Base-by-base conservation (phyloP, 2,888 invertebrate species). In the Athetis lepigone region DNA sequence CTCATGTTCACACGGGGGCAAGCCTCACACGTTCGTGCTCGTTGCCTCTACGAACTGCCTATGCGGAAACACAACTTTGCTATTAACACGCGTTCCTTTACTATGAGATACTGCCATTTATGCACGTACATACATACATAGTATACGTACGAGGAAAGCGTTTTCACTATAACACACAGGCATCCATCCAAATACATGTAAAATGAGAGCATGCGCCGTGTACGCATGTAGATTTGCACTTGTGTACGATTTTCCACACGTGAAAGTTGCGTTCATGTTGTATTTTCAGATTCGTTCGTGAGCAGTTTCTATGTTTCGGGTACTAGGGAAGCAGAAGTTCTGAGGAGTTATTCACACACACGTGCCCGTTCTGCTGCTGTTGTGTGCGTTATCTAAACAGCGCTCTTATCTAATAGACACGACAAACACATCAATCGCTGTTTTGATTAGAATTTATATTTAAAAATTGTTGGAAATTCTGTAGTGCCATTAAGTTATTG, bases 31-130 rank as follows among this genome's bases (percentile, higher is more conserved):
- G 90, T 83, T 84, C 84, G 85, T 90, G 92, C 90, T 90, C 90
- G 92, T 91, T 90, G 89, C 86, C 90, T 89, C 86, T 88, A 83
- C 89, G 90, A 90, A 88, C 88, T 90, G 90, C 91, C 92, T 93
- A 93, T 92, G 94, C 94, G 94, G 94, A 95, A 95, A 94, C 92
- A 90, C 89, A 90, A 88, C 89, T 91, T 92, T 88, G 92, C 93
- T 92, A 93, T 93, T 93, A 93, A 93, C 94, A 93, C 94, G 90
- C 92, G 92, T 91, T 91, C 90, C 92, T 88, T 86, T 89, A 90
- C 90, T 91, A 92, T 93, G 91, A 93, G 93, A 93, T 93, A 93
- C 92, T 91, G 90, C 92, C 90, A 90, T 91, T 91, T 92, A 90
- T 88, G 88, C 87, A 88, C 86, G 82, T 87, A 87, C 82, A 80